Conservation (phyloP, 2,888 invertebrate species). For the Pachycephus smyrnensis region DNA sequence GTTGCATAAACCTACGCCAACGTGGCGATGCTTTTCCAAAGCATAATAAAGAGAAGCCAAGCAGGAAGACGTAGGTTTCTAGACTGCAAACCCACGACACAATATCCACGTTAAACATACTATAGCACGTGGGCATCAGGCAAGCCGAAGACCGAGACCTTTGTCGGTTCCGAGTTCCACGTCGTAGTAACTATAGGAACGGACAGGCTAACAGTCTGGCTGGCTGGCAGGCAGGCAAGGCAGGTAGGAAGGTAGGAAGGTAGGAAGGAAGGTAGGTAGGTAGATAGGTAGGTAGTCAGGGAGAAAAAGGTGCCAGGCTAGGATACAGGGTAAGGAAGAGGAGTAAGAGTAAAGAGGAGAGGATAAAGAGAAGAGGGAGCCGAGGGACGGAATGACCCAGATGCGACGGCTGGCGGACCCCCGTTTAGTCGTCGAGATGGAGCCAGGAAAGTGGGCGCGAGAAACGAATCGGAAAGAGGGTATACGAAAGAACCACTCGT, state of each 20-base stretch:
- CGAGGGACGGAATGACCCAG: slow-evolving; percentile 44
- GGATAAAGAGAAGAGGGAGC: slow-evolving; percentile 10
- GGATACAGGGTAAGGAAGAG: background rate
- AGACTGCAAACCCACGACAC: background rate
- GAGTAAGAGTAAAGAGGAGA: slow-evolving; percentile 4
- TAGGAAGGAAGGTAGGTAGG: background rate
- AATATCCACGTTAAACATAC: background rate
- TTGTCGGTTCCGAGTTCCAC: slow-evolving; percentile 27
- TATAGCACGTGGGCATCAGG: slow-evolving; percentile 18
- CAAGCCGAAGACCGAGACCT: slow-evolving; percentile 31
- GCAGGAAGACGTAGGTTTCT: background rate
- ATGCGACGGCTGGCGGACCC: slow-evolving; percentile 36
- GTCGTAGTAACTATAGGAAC: background rate
- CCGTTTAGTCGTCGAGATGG: slow-evolving; percentile 18
- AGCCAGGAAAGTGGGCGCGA: slow-evolving; percentile 24
- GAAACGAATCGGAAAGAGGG: slow-evolving; percentile 26
- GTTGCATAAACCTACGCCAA: background rate
- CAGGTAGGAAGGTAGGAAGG: background rate
- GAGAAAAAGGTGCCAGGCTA: background rate
- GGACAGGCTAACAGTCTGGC: background rate
- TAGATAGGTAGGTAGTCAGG: background rate
- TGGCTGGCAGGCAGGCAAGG: too few relatives aligned
- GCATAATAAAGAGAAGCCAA: background rate
- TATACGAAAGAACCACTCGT: slow-evolving; percentile 8
- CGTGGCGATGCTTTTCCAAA: background rate